A percentile compares a stretch with the other conserved stretches of the same genome.
Evolutionary conservation across 2,888 invertebrate species (phyloP).

Genomic region (Rhimphoctona megacephalus): DNA sequence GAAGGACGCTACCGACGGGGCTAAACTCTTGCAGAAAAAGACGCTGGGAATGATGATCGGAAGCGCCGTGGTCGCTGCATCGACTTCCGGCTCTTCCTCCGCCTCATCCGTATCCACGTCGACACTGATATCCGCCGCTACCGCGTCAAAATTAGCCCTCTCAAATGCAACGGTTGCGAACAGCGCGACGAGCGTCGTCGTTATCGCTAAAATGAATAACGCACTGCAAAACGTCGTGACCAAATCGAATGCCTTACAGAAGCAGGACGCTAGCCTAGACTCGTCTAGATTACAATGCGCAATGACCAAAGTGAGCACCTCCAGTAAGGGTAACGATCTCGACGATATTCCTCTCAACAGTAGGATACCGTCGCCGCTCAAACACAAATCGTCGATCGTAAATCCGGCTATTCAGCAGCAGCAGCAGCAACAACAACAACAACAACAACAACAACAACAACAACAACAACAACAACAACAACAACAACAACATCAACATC

Average conservation of each 20-base stretch:
- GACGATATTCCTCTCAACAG: constrained; percentile 84
- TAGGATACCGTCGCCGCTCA: constrained; percentile 83
- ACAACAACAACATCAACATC: neutral
- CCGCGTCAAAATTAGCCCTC: constrained; percentile 81
- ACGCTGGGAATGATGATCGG: constrained; percentile 82
- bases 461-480: neutral
- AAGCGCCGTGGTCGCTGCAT: neutral
- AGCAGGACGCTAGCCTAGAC: constrained; percentile 78
- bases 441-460: neutral
- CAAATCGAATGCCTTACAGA: constrained; percentile 82
- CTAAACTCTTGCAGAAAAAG: constrained; percentile 83
- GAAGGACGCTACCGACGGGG: constrained; percentile 84
- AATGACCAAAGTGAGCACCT: constrained; percentile 77
- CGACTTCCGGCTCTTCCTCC: constrained; percentile 9
- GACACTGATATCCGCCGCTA: constrained; percentile 61
- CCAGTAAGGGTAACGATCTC: constrained; percentile 80
- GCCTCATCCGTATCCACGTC: constrained; percentile 4
- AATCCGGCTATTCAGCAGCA: constrained; percentile 74
- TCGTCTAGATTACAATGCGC: constrained; percentile 74
- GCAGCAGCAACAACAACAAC: neutral
- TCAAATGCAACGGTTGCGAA: constrained; percentile 81
- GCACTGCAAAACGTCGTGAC: constrained; percentile 79
- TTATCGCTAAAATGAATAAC: constrained; percentile 80
- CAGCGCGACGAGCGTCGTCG: constrained; percentile 76
- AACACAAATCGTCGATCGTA: constrained; percentile 79